Conservation (phyloP, 2,888 invertebrate genomes). For the Drosophila atripex region DNA sequence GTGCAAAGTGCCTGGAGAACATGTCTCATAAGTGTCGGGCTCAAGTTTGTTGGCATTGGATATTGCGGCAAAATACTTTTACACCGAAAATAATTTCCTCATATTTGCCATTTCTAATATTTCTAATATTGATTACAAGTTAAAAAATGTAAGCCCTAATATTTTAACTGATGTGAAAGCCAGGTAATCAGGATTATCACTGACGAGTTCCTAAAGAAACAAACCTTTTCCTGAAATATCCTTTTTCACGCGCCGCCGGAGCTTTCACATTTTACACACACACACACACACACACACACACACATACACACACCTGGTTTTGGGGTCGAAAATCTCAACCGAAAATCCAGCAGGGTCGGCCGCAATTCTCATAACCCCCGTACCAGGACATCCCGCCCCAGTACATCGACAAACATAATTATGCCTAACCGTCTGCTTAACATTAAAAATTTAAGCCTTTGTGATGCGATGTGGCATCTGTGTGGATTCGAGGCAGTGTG, state of each 20-base stretch:
- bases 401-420: slow-evolving; percentile 49
- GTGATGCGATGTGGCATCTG: slow-evolving; percentile 11
- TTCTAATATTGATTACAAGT: background rate
- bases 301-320: slow-evolving; percentile 14
- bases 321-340: slow-evolving; percentile 24
- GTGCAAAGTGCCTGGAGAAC: slow-evolving; percentile 15
- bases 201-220: slow-evolving; percentile 18
- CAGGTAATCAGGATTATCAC: background rate
- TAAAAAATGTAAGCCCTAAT: background rate
- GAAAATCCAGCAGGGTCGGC: slow-evolving; percentile 11
- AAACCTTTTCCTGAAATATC: slow-evolving; percentile 8
- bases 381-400: background rate
- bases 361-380: slow-evolving; percentile 4
- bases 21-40: slow-evolving; percentile 28
- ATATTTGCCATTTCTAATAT: background rate
- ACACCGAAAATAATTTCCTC: background rate
- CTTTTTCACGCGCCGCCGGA: background rate
- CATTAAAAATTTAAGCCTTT: slow-evolving; percentile 48
- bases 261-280: background rate
- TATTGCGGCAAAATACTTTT: slow-evolving; percentile 12
- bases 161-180: background rate
- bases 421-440: slow-evolving; percentile 40
- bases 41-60: slow-evolving; percentile 30
- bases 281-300: slow-evolving; percentile 2
- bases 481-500: background rate